Evolutionary conservation across 2,797 vertebrate genomes (phyloP).

Genomic region (Staurois parvus): DNA sequence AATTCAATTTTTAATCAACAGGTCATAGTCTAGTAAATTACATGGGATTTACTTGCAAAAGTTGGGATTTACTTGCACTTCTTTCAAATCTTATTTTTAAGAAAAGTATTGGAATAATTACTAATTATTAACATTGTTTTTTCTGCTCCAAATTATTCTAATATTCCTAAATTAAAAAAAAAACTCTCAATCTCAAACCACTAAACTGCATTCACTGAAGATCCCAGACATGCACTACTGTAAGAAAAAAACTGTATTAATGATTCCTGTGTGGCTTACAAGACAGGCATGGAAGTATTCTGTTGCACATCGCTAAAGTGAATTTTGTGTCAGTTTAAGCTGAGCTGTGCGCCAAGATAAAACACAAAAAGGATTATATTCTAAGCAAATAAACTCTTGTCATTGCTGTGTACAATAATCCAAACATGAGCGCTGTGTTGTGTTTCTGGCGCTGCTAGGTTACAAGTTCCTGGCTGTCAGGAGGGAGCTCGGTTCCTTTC

Average conservation of each 20-base stretch:
- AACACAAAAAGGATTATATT: slow-evolving; percentile 64
- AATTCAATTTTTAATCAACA: background rate
- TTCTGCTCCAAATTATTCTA: background rate
- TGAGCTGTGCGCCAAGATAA: slow-evolving; percentile 62
- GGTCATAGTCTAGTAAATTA: background rate
- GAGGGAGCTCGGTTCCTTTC: slow-evolving; percentile 50
- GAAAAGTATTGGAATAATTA: background rate
- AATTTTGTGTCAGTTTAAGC: slow-evolving; percentile 51
- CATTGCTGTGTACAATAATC: slow-evolving; percentile 66
- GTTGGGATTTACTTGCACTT: background rate
- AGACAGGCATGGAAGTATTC: background rate
- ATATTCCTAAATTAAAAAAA: background rate
- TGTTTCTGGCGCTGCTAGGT: slow-evolving; percentile 76
- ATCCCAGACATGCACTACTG: slow-evolving; percentile 13
- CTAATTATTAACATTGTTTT: background rate
- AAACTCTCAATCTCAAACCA: background rate
- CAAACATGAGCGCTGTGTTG: slow-evolving; percentile 68
- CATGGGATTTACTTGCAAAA: background rate
- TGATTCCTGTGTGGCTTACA: slow-evolving; percentile 10
- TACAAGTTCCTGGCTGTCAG: slow-evolving; percentile 64
- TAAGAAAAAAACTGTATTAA: slow-evolving; percentile 2
- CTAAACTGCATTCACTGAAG: background rate
- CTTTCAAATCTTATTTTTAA: background rate
- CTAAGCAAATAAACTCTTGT: slow-evolving; percentile 67
- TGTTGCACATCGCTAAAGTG: background rate